phyloP scores from a whole-genome alignment of 2,113 vertebrate species.

The Myrmecophaga tridactyla region DNA sequence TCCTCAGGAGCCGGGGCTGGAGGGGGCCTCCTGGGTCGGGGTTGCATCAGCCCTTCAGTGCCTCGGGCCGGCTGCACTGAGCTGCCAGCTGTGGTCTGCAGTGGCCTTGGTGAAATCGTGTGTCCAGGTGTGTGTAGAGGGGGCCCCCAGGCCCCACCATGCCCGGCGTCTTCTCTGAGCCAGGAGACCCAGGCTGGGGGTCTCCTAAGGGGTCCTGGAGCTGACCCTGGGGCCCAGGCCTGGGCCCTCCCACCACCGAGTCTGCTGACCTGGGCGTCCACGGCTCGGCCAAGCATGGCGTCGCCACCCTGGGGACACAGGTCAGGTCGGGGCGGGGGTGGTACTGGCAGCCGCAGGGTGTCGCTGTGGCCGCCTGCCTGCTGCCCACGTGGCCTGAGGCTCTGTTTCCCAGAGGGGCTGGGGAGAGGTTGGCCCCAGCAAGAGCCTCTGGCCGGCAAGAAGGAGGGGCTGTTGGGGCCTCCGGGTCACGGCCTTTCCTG shows the following conservation, averaged over 20 bases:
- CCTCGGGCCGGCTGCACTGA: accelerated
- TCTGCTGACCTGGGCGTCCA: too few species aligned
- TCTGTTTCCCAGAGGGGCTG: constrained; percentile 6
- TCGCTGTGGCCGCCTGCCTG: background rate
- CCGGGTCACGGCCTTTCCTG: too few species aligned
- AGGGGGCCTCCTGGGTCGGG: background rate
- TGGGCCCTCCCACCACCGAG: background rate
- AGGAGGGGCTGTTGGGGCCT: too few species aligned
- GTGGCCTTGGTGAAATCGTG: background rate
- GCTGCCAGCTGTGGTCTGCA: background rate
- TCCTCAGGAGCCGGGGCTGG: accelerated
- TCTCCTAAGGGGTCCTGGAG: background rate
- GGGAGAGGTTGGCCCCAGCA: background rate
- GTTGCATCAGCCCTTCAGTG: background rate
- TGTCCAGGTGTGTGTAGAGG: too few species aligned
- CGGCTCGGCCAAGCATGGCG: too few species aligned
- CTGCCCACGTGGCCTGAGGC: background rate
- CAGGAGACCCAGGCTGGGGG: background rate
- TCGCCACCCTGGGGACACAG: background rate
- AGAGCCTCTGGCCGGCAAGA: too few species aligned
- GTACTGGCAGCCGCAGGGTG: background rate
- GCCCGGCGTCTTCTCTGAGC: background rate
- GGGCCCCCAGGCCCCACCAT: background rate
- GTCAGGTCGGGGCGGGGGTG: background rate
- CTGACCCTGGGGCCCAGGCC: background rate